Conservation (phyloP, 2,113 vertebrate genomes). For the Chionomys nivalis region DNA sequence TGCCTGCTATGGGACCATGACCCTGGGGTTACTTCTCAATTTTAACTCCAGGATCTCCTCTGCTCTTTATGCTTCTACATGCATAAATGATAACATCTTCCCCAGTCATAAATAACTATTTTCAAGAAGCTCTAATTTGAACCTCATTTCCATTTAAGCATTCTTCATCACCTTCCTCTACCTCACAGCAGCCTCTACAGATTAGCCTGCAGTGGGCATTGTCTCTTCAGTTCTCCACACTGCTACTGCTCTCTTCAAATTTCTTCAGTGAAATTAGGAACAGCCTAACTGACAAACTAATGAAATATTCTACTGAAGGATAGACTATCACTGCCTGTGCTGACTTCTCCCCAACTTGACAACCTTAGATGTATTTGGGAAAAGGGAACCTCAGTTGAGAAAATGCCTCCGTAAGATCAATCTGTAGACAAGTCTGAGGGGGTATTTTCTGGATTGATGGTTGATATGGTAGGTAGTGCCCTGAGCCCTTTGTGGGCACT, state of each 20-base stretch:
- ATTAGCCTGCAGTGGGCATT: not conserved
- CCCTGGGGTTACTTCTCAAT: not conserved
- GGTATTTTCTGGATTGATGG: not conserved
- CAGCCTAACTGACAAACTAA: not conserved
- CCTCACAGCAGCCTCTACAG: not conserved
- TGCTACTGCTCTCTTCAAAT: not conserved
- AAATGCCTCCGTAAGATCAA: not conserved
- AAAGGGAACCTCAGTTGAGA: not conserved
- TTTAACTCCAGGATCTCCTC: not conserved
- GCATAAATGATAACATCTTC: not conserved
- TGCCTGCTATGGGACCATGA: not conserved
- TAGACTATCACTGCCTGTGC: not conserved
- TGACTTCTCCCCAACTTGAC: not conserved
- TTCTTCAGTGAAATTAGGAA: not conserved
- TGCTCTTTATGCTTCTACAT: not conserved
- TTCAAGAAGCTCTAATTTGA: slow-evolving; percentile 1
- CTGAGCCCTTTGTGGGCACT: not conserved
- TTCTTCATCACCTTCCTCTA: not conserved
- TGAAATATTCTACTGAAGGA: not conserved
- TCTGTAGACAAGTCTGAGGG: not conserved
- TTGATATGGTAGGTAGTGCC: not conserved
- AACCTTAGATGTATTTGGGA: not conserved
- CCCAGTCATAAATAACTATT: not conserved
- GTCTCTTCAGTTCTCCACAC: not conserved
- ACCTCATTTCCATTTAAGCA: not conserved